These are phyloP conservation scores for Danio albolineatus DNA, from an alignment of 2,797 vertebrate genomes.

Conservation along the genomic window DNA sequence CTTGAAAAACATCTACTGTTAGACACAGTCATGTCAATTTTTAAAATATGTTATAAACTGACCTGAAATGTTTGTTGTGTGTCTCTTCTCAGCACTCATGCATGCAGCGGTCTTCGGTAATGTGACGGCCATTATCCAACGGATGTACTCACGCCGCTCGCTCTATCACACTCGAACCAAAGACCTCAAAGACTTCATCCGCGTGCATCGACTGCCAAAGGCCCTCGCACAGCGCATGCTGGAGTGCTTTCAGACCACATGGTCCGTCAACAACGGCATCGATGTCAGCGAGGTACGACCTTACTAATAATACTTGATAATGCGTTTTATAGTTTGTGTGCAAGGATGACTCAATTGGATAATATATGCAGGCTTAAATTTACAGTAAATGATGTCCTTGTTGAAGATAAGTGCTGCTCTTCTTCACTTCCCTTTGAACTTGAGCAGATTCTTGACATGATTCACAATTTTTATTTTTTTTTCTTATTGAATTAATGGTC, in stretches of 20 bases:
- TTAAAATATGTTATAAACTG: too few relatives aligned
- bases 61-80: background rate
- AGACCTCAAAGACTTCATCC: slow-evolving; percentile 97
- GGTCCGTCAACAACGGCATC: slow-evolving; percentile 98
- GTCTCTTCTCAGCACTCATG: slow-evolving; percentile 87
- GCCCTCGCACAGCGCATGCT: slow-evolving; percentile 97
- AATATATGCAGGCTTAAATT: background rate
- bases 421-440: background rate
- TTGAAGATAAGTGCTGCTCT: background rate
- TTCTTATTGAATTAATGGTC: background rate
- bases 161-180: slow-evolving; percentile 98
- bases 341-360: background rate
- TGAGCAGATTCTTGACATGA: too few relatives aligned
- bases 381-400: background rate
- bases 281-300: slow-evolving; percentile 59
- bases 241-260: slow-evolving; percentile 97
- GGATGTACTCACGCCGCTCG: slow-evolving; percentile 98
- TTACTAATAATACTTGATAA: background rate
- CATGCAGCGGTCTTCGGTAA: slow-evolving; percentile 97
- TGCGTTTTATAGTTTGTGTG: background rate
- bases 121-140: slow-evolving; percentile 97
- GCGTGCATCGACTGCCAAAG: slow-evolving; percentile 94
- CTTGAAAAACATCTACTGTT: too few relatives aligned
- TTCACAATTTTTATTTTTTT: background rate
- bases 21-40: too few relatives aligned